Evolutionary conservation across 2,888 invertebrate species (phyloP).

Genomic region (Lithophane semibrunnea): DNA sequence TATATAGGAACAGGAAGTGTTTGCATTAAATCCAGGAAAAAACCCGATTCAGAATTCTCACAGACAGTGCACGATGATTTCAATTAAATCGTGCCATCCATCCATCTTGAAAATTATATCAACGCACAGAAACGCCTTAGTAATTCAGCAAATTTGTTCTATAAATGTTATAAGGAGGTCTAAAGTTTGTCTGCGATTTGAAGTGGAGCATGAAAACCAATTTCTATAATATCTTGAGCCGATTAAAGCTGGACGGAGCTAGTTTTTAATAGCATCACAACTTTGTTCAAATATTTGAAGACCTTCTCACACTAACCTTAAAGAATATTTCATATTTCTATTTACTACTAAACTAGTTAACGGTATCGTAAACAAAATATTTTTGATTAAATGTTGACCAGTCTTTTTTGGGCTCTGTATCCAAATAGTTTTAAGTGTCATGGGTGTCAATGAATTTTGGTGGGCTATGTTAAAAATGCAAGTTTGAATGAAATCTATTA

Average conservation of each 20-base stretch:
- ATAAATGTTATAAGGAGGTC: conserved; percentile 16
- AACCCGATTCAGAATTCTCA: not conserved
- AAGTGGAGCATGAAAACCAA: conserved; percentile 10
- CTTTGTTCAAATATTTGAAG: conserved; percentile 19
- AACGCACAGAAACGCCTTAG: not conserved
- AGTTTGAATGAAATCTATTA: conserved; percentile 64
- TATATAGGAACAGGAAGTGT: no score
- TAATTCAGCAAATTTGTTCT: conserved; percentile 24
- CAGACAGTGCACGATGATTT: not conserved
- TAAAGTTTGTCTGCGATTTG: conserved; percentile 27
- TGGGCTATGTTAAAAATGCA: conserved; percentile 46
- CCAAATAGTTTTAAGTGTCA: not conserved
- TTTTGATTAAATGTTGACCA: conserved; percentile 48
- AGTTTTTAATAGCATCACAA: conserved; percentile 36
- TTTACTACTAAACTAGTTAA: conserved; percentile 63
- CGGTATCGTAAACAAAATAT: conserved; percentile 66
- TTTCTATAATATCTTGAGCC: conserved; percentile 44
- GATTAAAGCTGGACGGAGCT: conserved; percentile 21
- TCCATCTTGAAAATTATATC: conserved; percentile 6
- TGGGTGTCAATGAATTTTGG: conserved; percentile 25
- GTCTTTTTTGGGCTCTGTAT: conserved; percentile 19
- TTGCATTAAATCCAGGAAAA: not conserved
- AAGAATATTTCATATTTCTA: conserved; percentile 55
- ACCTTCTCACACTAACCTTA: conserved; percentile 46
- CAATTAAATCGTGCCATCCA: not conserved